Evolutionary conservation across 2,113 vertebrate species (phyloP).

Genomic region (Eidolon helvum): DNA sequence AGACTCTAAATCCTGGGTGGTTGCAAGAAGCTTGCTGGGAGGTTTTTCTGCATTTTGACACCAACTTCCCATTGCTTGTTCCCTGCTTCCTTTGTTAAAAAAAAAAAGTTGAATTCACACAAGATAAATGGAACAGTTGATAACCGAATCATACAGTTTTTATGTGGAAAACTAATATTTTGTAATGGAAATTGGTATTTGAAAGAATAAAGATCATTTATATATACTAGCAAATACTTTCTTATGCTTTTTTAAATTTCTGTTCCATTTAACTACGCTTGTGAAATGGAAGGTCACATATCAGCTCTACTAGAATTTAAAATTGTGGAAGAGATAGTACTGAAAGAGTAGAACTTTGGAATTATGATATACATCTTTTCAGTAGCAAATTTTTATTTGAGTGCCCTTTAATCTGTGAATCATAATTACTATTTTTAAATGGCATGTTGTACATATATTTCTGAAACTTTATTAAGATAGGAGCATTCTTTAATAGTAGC

Average conservation of each 20-base stretch:
- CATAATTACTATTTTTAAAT: background rate
- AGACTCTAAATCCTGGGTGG: slow-evolving; percentile 93
- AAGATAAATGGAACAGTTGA: slow-evolving; percentile 78
- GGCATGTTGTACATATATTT: slow-evolving; percentile 8
- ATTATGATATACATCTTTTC: background rate
- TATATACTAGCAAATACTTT: background rate
- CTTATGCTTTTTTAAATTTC: slow-evolving; percentile 4
- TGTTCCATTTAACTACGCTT: background rate
- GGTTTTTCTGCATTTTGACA: slow-evolving; percentile 95
- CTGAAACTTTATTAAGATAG: slow-evolving; percentile 27
- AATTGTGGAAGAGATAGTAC: background rate
- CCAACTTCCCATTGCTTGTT: slow-evolving; percentile 95
- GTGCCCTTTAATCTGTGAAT: background rate
- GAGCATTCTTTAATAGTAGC: background rate
- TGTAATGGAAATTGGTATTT: slow-evolving; percentile 53
- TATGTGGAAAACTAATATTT: slow-evolving; percentile 66
- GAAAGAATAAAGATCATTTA: slow-evolving; percentile 55
- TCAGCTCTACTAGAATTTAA: background rate
- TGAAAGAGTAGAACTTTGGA: background rate
- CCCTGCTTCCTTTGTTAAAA: slow-evolving; percentile 88
- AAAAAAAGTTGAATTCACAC: slow-evolving; percentile 69
- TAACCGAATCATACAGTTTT: slow-evolving; percentile 76
- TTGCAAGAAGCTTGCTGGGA: slow-evolving; percentile 94
- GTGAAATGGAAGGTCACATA: background rate
- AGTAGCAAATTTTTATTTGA: background rate